A percentile compares a stretch with the other conserved stretches of the same genome.
These are phyloP conservation scores for Poecilia latipinna DNA, from an alignment of 2,113 vertebrate genomes.

Conservation along the genomic window DNA sequence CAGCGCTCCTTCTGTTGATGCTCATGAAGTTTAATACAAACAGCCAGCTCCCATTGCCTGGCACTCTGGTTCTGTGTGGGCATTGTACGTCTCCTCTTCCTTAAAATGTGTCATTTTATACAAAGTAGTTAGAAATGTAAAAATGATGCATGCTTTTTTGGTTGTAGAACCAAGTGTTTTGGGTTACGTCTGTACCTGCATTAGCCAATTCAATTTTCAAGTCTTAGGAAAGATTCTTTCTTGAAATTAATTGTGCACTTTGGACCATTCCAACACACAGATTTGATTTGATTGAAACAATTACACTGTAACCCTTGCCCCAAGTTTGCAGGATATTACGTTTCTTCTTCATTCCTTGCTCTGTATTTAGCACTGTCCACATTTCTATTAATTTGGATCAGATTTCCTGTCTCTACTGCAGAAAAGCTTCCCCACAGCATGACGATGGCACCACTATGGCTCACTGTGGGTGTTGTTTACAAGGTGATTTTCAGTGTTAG, in stretches of 20 bases:
- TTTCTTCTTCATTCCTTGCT: too few relatives aligned
- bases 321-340: not conserved
- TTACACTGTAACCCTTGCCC: too few relatives aligned
- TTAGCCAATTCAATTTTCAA: too few relatives aligned
- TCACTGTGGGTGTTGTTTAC: not conserved
- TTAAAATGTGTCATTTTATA: not conserved
- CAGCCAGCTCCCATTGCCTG: slow-evolving; percentile 46
- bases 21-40: slow-evolving; percentile 28
- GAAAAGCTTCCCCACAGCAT: not conserved
- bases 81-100: not conserved
- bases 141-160: not conserved
- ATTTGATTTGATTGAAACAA: too few relatives aligned
- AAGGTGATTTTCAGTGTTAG: not conserved
- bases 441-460: not conserved
- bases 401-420: not conserved
- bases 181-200: too few relatives aligned
- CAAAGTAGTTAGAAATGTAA: not conserved
- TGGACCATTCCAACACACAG: too few relatives aligned
- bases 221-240: too few relatives aligned
- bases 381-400: not conserved
- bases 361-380: not conserved
- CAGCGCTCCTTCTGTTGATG: slow-evolving; percentile 32
- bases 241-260: too few relatives aligned
- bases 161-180: not conserved
- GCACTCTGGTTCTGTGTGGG: slow-evolving; percentile 9